Evolutionary conservation across 2,113 vertebrate genomes (phyloP).

Genomic region (Hymenochirus boettgeri): DNA sequence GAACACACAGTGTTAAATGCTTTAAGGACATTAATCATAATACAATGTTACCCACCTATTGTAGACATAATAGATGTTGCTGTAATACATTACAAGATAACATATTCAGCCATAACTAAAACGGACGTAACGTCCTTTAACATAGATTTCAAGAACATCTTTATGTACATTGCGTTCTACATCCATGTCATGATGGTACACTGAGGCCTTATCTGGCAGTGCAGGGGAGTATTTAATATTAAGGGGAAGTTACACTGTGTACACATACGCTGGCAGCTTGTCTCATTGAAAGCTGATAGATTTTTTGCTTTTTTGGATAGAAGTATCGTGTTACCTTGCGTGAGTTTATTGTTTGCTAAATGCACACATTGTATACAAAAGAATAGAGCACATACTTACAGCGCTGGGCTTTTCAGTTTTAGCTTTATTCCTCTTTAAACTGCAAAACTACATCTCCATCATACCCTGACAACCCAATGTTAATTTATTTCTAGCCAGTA

Average conservation of each 20-base stretch:
- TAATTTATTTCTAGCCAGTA: too few relatives aligned
- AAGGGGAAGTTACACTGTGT: background rate
- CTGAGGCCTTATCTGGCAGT: background rate
- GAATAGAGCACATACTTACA: too few relatives aligned
- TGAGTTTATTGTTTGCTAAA: too few relatives aligned
- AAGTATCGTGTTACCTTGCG: too few relatives aligned
- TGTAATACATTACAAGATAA: constrained; percentile 2
- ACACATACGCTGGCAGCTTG: too few relatives aligned
- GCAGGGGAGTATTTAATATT: background rate
- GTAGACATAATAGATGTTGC: constrained; percentile 10
- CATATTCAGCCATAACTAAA: constrained; percentile 19
- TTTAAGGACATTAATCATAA: background rate
- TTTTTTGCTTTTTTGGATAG: too few relatives aligned
- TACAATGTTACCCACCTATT: background rate
- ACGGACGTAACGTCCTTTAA: constrained; percentile 18
- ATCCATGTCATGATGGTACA: background rate
- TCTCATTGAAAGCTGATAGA: too few relatives aligned
- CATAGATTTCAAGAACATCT: background rate
- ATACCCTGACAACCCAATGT: too few relatives aligned
- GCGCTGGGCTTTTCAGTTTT: too few relatives aligned
- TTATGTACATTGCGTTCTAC: background rate
- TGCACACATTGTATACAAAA: too few relatives aligned
- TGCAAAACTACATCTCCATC: too few relatives aligned
- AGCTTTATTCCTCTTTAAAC: too few relatives aligned
- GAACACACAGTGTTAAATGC: background rate